Percentiles rank a stretch among this genome's conserved stretches.
Conservation (phyloP, 2,113 vertebrate species). For the Rousettus leschenaultii region DNA sequence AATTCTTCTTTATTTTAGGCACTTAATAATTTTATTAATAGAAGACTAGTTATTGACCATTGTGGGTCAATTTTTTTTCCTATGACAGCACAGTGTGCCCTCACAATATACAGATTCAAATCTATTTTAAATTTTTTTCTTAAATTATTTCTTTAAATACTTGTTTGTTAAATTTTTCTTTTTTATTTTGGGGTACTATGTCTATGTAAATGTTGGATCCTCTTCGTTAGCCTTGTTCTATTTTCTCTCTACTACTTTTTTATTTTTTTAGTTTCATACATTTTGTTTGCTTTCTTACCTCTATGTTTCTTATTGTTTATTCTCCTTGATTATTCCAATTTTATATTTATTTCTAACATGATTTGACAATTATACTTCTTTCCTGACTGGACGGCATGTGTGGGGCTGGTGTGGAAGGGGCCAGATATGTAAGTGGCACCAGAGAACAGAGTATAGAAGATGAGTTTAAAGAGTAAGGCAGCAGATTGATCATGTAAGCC, state of each 20-base stretch:
- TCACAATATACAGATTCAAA: neutral
- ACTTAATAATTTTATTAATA: neutral
- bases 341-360: neutral
- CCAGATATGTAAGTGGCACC: neutral
- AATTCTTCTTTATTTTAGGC: neutral
- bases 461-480: neutral
- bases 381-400: neutral
- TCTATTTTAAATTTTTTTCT: neutral
- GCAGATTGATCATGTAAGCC: neutral
- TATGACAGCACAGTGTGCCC: neutral
- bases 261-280: neutral
- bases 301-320: neutral
- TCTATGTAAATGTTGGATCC: neutral
- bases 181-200: neutral
- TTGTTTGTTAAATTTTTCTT: neutral
- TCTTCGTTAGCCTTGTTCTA: neutral
- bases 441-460: neutral
- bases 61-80: neutral
- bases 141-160: neutral
- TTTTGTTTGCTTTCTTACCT: conserved; percentile 18
- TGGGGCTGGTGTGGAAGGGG: neutral
- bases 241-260: neutral
- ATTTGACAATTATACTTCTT: neutral
- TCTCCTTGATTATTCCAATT: neutral
- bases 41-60: neutral